phyloP scores from a whole-genome alignment of 1,140 invertebrate species.

The Drosophila ercepeae region DNA sequence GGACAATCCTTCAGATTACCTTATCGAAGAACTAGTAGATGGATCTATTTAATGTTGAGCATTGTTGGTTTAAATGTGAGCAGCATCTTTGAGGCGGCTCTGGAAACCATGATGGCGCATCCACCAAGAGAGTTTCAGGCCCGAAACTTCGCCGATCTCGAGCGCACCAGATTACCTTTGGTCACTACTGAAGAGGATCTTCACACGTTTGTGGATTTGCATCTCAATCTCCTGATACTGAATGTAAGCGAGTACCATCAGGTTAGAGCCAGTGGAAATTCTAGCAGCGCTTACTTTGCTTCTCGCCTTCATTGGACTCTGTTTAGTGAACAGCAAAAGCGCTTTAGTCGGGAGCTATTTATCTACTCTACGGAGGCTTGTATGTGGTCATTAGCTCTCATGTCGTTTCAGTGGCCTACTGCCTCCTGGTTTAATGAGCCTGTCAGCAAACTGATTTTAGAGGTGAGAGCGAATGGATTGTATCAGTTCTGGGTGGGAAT shows the following conservation, averaged over 20 bases:
- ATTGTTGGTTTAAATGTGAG: slow-evolving; percentile 57
- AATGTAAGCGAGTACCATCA: slow-evolving; percentile 42
- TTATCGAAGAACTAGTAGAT: neutral
- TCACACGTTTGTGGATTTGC: neutral
- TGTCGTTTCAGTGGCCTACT: slow-evolving; percentile 41
- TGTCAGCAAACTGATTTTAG: slow-evolving; percentile 49
- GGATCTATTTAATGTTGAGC: slow-evolving; percentile 45
- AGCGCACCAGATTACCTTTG: slow-evolving; percentile 9
- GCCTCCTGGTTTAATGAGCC: slow-evolving; percentile 49
- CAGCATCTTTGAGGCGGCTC: slow-evolving; percentile 55
- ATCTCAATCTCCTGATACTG: slow-evolving; percentile 9
- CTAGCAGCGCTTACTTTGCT: slow-evolving; percentile 53
- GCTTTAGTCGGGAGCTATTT: slow-evolving; percentile 51
- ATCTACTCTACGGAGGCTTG: slow-evolving; percentile 65
- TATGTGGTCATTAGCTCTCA: slow-evolving; percentile 25
- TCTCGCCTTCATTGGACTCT: slow-evolving; percentile 59
- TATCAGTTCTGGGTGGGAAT: slow-evolving; percentile 57
- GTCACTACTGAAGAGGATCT: slow-evolving; percentile 12
- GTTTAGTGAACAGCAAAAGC: slow-evolving; percentile 60
- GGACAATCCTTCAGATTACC: slow-evolving; percentile 52
- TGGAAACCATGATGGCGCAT: slow-evolving; percentile 62
- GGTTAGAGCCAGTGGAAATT: slow-evolving; percentile 39
- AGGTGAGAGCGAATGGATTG: slow-evolving; percentile 49
- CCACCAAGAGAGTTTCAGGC: slow-evolving; percentile 57
- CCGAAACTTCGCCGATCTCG: slow-evolving; percentile 47